Evolutionary conservation across 2,113 vertebrate species (phyloP), one percentile per base, ranked within the genome.

Genomic region (Hystrix brachyura): DNA sequence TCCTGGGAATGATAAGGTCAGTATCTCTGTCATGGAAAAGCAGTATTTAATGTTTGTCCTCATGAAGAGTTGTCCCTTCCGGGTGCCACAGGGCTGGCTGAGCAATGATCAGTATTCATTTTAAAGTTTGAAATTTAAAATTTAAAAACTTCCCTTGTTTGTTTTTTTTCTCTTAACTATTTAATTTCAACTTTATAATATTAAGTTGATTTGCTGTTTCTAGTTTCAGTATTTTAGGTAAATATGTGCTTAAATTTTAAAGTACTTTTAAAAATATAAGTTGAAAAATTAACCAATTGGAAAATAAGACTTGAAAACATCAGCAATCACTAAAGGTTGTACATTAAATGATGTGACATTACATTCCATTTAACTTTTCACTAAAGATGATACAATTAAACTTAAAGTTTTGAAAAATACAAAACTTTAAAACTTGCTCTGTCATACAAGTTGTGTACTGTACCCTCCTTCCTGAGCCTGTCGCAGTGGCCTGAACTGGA

Each of bases 171-270:
- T 67, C 8, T 87, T 72, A 86, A 85, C 79, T 65, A 48, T 71
- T 86, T 60, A 48, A 83, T 43, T 95, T 93, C 71, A 78, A 62
- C 7, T 55, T 72, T 62, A 59, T 59, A 80, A 72, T 83, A 38
- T 38, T 38, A 15, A 62, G 57, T 83, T 80, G 15, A 84, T 59
- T 74, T 91, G 62, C 84, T 92, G 7, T 76, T 87, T 65, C 19
- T 81, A 78, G 21, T 85, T 55, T 83, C 18, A 92, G 1, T 83
- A 82, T 83, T 97, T 95, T 90, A 83, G 17, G 2, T 83, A 93
- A 90, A 38, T 74, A 62, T 46, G 15, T 64, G 2, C 53, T 90
- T 87, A 74, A 25, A 23, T 46, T 94, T 90, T 94, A 93, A 65
- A 92, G 7, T 46, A 32, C 2, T 38, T 79, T 90, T 95, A 34